A percentile compares a stretch with the other conserved stretches of the same genome.
These are phyloP conservation scores for Pogonomyrmex barbatus DNA, from an alignment of 1,140 invertebrate species.

Conservation along the genomic window DNA sequence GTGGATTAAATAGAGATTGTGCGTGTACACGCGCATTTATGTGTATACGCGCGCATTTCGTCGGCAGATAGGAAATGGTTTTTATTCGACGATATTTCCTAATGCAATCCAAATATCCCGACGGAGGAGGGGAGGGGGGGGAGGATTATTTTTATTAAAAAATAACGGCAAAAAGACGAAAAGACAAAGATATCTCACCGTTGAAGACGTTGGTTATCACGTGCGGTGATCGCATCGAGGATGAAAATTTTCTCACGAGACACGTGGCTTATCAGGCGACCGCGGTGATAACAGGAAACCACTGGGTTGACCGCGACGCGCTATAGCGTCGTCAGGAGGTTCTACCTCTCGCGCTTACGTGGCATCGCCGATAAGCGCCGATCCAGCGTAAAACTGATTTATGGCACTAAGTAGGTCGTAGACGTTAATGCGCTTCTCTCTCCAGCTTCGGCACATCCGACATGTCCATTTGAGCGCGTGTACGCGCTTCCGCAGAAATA, in stretches of 20 bases:
- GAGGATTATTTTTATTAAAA: neutral
- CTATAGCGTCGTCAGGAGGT: conserved; percentile 14
- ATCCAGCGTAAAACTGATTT: conserved; percentile 74
- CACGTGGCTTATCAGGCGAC: conserved; percentile 65
- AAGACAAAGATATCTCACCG: neutral
- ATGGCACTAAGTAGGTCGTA: conserved; percentile 75
- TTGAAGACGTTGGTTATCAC: conserved; percentile 4
- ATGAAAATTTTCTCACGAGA: conserved; percentile 73
- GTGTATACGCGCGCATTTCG: neutral
- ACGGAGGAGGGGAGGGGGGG: neutral
- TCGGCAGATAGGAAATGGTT: neutral
- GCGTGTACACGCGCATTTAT: neutral
- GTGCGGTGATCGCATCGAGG: conserved; percentile 40
- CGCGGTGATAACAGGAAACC: conserved; percentile 63
- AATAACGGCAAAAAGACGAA: conserved; percentile 2
- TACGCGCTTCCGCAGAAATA: conserved; percentile 65
- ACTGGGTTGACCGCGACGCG: conserved; percentile 32
- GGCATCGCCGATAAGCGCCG: conserved; percentile 70
- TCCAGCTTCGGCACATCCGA: conserved; percentile 53
- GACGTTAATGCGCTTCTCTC: conserved; percentile 68
- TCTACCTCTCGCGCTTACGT: conserved; percentile 63
- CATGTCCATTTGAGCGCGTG: conserved; percentile 34
- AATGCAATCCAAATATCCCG: neutral
- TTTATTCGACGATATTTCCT: neutral
- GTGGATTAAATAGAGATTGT: neutral